Evolutionary conservation across 2,797 vertebrate genomes (phyloP), one percentile per base, ranked within the genome.

Genomic region (Sebastes goodei): DNA sequence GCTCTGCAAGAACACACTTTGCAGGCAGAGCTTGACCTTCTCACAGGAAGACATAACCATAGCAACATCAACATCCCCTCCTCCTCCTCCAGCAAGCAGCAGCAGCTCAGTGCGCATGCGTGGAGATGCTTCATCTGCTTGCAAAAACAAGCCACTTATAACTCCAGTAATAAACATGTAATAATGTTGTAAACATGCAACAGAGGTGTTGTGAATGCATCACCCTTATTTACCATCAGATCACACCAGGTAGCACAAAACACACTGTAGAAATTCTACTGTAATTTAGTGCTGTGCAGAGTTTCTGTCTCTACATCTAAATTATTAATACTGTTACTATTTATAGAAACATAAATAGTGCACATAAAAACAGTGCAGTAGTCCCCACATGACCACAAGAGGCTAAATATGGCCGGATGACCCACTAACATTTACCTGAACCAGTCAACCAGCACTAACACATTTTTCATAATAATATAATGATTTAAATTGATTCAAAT

Each of bases 21-120:
- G 60, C 72, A 63, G 71, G 46, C 59, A 67, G 75, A 56, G 81
- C 70, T 73, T 82, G 89, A 88, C 84, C 86, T 86, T 89, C 76
- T 86, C 69, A 60, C 61, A 81, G 66, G 61, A 80, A 91, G 74
- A 83, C 82, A 83, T 83, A 86, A 90, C 84, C 89, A 92, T 88
- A 42, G 82, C 72, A 88, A 92, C 89, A 74, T 82, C 79, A 86
- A 81, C 87, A 88, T 82, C 64, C 27, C 59, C 65, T n/a, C 10
- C 38, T 15, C 27, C 59, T 15, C 27, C 59, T 62, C 32, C 8
- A n/a, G 4, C 25, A 65, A 67, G 74, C 38, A 42, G 38, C 38
- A 6, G 35, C 10, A 4, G 32, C 72, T 52, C 77, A 84, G n/a
- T 67, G 86, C 70, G 82, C 79, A 25, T 87, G 80, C 60, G 59